Conservation (phyloP, 2,113 vertebrate genomes). For the Indicator indicator region DNA sequence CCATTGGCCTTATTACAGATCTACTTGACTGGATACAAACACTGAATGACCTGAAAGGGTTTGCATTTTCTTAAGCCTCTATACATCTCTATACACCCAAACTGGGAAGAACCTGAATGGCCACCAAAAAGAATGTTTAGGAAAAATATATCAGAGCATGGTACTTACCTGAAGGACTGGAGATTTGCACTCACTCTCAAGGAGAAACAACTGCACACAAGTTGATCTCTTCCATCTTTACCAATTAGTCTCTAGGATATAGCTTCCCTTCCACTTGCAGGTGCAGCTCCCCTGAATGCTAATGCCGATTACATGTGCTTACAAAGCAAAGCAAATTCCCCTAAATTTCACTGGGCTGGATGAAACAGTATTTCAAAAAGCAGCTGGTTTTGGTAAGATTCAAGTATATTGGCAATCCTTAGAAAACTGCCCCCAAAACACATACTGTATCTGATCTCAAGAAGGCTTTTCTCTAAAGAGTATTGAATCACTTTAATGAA, state of each 20-base stretch:
- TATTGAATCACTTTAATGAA: conserved; percentile 75
- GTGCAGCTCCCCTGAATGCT: conserved; percentile 51
- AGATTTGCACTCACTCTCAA: neutral
- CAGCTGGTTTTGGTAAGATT: conserved; percentile 37
- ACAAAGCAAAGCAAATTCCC: conserved; percentile 44
- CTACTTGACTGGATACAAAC: neutral
- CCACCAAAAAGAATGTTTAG: neutral
- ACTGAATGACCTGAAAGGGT: neutral
- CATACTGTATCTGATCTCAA: conserved; percentile 66
- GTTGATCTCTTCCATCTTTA: neutral
- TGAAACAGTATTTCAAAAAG: conserved; percentile 57
- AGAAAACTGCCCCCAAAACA: conserved; percentile 60
- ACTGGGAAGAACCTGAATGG: neutral
- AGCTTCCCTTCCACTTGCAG: neutral
- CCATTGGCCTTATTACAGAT: neutral
- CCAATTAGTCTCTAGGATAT: neutral
- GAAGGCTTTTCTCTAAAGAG: conserved; percentile 65
- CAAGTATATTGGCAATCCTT: conserved; percentile 64
- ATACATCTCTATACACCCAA: neutral
- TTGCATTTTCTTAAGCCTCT: neutral
- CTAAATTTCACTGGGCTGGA: conserved; percentile 44
- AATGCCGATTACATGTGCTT: conserved; percentile 37
- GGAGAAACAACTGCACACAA: neutral
- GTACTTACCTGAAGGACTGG: neutral
- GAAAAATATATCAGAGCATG: neutral